Base-by-base conservation (phyloP, 2,888 invertebrate genomes). In the Falcaria lacertinaria region DNA sequence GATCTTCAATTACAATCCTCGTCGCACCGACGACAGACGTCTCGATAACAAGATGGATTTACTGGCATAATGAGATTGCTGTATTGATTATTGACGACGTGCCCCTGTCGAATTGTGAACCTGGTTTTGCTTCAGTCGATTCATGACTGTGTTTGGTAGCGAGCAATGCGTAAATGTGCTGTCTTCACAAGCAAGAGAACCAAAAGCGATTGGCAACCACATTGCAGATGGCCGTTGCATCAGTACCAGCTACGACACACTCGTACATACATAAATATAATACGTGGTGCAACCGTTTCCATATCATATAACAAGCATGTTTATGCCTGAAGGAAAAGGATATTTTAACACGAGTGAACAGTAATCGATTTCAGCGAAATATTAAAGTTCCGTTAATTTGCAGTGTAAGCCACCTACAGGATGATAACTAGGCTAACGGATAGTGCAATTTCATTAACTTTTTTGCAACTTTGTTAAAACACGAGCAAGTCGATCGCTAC, bases 281-380 rank as follows among this genome's bases (percentile, higher is more conserved):
- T 17, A 40, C 34, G 40, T 60, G 60, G 60, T 60, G 60, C 49
- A 59, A 60, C 42, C 44, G 48, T 47, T 45, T 51, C 46, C 51
- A 54, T 59, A 62, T 57, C 59, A 22, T 5, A 37, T 22, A 16
- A 11, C 14, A 16, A 22, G 14, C 35, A n/a, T n/a, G n/a, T n/a
- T 13, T 19, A 52, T 61, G 59, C 61, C 2, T 28, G 28, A 2
- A 28, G 28, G 7, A 28, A 46, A 57, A 37, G 50, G 62, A 59
- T 35, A 57, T 62, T 62, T 47, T 47, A 34, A 45, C 54, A 60
- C 47, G 40, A 36, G 34, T 14, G 25, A 45, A 41, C 53, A 52
- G 52, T 52, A 48, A 58, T 52, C 50, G 28, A 28, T 11, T 22
- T 28, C 28, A 3, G 11, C 28, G 8, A 28, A 28, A 28, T 28